These are phyloP conservation scores for Psephotus haematonotus DNA, from an alignment of 2,113 vertebrate species.

Conservation along the genomic window DNA sequence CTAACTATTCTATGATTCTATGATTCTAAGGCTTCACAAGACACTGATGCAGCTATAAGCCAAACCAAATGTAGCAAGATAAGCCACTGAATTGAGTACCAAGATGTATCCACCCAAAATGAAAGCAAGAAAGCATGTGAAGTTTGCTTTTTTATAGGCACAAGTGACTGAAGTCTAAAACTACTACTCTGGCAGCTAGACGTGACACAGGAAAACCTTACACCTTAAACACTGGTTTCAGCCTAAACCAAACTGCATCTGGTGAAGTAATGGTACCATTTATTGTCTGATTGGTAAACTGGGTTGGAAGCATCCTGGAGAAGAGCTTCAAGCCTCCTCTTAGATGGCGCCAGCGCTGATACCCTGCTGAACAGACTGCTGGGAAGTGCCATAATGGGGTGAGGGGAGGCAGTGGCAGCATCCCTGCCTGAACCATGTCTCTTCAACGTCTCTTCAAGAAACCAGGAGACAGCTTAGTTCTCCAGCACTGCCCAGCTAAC, in stretches of 20 bases:
- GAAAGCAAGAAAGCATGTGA: background rate
- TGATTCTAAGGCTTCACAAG: background rate
- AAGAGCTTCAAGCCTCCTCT: background rate
- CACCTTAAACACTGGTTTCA: background rate
- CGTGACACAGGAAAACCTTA: background rate
- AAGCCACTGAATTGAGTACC: background rate
- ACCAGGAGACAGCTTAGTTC: background rate
- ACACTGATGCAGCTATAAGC: background rate
- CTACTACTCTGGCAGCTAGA: background rate
- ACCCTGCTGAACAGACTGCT: background rate
- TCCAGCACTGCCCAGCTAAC: background rate
- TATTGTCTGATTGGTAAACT: background rate
- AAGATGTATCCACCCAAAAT: background rate
- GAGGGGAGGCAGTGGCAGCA: background rate
- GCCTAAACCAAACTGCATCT: background rate
- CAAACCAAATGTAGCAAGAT: background rate
- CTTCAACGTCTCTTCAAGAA: background rate
- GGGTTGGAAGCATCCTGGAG: background rate
- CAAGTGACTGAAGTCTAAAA: background rate
- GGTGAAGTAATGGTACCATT: background rate
- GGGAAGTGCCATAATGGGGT: background rate
- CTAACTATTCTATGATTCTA: too few relatives aligned
- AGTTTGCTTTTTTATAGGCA: background rate
- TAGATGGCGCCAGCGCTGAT: background rate
- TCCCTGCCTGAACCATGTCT: background rate